Evolutionary conservation across 2,888 invertebrate genomes (phyloP).

Genomic region (Pyrocoelia pectoralis): DNA sequence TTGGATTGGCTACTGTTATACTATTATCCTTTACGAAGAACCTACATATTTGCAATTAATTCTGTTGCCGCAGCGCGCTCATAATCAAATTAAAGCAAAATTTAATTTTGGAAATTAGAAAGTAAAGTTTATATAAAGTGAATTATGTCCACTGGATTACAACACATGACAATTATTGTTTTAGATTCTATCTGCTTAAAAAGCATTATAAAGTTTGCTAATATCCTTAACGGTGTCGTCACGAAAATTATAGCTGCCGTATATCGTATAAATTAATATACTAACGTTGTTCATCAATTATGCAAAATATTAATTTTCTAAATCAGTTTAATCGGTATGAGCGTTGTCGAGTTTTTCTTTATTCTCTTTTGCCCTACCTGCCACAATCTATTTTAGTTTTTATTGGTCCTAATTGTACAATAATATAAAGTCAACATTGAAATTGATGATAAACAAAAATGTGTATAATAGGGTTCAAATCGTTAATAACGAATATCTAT

Average conservation of each 20-base stretch:
- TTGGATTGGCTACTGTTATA: conserved; percentile 49
- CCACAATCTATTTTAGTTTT: too few relatives aligned
- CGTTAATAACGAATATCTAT: too few relatives aligned
- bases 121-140: conserved; percentile 38
- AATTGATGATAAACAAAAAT: too few relatives aligned
- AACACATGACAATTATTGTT: conserved; percentile 22
- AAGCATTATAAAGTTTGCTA: background rate
- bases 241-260: conserved; percentile 1
- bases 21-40: conserved; percentile 56
- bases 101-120: conserved; percentile 34
- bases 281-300: too few relatives aligned
- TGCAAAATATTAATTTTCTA: too few relatives aligned
- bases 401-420: too few relatives aligned
- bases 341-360: too few relatives aligned
- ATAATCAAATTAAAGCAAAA: conserved; percentile 33
- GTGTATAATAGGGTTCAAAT: too few relatives aligned
- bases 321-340: too few relatives aligned
- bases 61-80: conserved; percentile 27
- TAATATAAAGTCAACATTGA: too few relatives aligned
- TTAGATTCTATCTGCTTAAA: conserved; percentile 13
- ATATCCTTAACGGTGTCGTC: background rate
- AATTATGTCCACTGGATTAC: conserved; percentile 22
- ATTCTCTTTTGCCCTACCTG: too few relatives aligned
- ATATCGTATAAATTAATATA: too few relatives aligned
- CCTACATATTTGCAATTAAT: conserved; percentile 34